A percentile compares a stretch with the other conserved stretches of the same genome.
Conservation (phyloP, 1,140 invertebrate species). For the Paralvinella palmiformis region DNA sequence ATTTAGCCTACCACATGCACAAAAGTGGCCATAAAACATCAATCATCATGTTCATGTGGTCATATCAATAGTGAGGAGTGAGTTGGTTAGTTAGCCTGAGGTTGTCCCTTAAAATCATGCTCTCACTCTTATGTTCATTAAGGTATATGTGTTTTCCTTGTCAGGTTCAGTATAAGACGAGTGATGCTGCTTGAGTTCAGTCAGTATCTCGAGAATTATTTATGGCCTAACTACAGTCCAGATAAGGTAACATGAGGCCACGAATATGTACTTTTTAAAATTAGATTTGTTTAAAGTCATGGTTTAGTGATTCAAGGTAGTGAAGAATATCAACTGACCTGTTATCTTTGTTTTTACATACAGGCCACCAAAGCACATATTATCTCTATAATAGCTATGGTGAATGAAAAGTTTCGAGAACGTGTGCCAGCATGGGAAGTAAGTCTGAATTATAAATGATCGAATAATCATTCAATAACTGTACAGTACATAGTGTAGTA, state of each 20-base stretch:
- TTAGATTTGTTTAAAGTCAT: too few species aligned
- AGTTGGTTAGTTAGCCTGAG: slow-evolving; percentile 13
- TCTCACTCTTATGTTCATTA: background rate
- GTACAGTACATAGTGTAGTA: background rate
- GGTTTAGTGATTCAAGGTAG: too few species aligned
- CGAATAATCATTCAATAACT: background rate
- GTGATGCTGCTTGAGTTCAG: slow-evolving; percentile 94
- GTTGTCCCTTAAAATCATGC: slow-evolving; percentile 10
- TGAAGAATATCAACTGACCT: too few species aligned
- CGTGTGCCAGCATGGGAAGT: slow-evolving; percentile 92
- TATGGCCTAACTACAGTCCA: slow-evolving; percentile 88
- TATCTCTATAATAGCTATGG: slow-evolving; percentile 92
- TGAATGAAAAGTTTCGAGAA: slow-evolving; percentile 98
- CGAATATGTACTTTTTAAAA: too few species aligned
- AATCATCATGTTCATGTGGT: slow-evolving; percentile 25
- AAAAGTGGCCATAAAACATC: too few species aligned
- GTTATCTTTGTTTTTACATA: too few species aligned
- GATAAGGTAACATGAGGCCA: too few species aligned
- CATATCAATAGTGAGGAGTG: slow-evolving; percentile 10
- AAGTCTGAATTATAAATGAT: slow-evolving; percentile 2
- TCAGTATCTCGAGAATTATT: slow-evolving; percentile 92
- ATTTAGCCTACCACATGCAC: too few species aligned
- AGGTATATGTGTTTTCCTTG: slow-evolving; percentile 26
- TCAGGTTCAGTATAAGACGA: slow-evolving; percentile 72
- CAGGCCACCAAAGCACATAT: slow-evolving; percentile 62